phyloP scores from a whole-genome alignment of 2,797 vertebrate genomes.

The Peromyscus eremicus region DNA sequence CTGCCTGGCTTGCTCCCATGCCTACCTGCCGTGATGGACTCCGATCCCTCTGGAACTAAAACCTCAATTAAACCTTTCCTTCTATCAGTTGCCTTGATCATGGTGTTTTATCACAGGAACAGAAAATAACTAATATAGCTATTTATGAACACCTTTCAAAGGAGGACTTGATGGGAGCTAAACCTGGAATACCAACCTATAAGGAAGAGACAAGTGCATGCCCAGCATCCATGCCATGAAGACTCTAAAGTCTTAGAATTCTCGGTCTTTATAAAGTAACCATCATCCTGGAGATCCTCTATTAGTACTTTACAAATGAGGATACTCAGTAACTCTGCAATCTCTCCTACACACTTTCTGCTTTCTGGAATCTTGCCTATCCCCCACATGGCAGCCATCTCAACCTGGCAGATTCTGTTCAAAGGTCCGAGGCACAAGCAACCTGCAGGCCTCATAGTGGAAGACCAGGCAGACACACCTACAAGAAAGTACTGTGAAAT shows the following conservation, averaged over 20 bases:
- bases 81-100: neutral
- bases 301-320: neutral
- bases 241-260: neutral
- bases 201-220: neutral
- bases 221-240: no score
- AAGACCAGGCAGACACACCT: neutral
- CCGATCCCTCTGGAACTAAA: neutral
- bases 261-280: neutral
- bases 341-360: no score
- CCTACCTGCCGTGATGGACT: neutral
- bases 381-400: neutral
- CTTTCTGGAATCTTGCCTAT: neutral
- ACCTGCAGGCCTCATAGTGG: neutral
- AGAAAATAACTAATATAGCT: neutral
- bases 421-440: neutral
- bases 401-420: neutral
- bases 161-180: neutral
- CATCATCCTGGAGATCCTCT: neutral
- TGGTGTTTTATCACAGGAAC: neutral
- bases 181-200: neutral
- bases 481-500: neutral
- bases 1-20: neutral
- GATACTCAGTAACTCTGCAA: neutral
- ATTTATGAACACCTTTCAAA: neutral
- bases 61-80: neutral